Evolutionary conservation across 2,888 invertebrate genomes (phyloP).

Genomic region (Leucophenga montana): DNA sequence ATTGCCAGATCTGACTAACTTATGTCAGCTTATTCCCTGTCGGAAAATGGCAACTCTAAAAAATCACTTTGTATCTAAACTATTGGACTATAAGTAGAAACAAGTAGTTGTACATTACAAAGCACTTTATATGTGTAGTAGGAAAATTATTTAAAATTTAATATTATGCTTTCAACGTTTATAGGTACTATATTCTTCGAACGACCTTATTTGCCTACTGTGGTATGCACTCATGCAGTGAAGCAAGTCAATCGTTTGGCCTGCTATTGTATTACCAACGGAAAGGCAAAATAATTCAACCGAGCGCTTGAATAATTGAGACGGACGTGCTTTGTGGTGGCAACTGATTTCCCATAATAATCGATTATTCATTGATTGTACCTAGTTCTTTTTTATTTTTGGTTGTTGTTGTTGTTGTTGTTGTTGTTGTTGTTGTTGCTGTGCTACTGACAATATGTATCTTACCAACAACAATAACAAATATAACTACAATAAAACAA

Average conservation of each 20-base stretch:
- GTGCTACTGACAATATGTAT: not conserved
- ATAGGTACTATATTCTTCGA: too few species aligned
- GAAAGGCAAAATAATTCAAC: not conserved
- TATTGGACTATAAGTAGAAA: too few species aligned
- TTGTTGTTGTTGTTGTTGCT: too few species aligned
- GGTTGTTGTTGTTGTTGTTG: too few species aligned
- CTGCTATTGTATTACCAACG: not conserved
- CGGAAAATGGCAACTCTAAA: too few species aligned
- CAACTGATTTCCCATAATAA: constrained; percentile 15
- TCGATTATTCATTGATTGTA: constrained; percentile 17
- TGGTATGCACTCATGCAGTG: too few species aligned
- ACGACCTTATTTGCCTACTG: too few species aligned
- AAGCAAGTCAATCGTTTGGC: not conserved
- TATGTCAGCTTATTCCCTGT: too few species aligned
- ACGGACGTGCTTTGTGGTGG: not conserved
- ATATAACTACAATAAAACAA: not conserved
- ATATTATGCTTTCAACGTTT: not conserved
- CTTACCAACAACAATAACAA: constrained; percentile 5
- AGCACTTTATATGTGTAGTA: not conserved
- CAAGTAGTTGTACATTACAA: too few species aligned
- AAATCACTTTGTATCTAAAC: too few species aligned
- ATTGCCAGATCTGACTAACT: too few species aligned
- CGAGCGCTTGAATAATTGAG: constrained; percentile 7
- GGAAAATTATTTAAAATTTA: constrained; percentile 19
- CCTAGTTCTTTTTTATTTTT: too few species aligned